A percentile compares a stretch with the other conserved stretches of the same genome.
These are phyloP conservation scores for Synergus umbraculus DNA, from an alignment of 2,888 invertebrate genomes.

Conservation along the genomic window DNA sequence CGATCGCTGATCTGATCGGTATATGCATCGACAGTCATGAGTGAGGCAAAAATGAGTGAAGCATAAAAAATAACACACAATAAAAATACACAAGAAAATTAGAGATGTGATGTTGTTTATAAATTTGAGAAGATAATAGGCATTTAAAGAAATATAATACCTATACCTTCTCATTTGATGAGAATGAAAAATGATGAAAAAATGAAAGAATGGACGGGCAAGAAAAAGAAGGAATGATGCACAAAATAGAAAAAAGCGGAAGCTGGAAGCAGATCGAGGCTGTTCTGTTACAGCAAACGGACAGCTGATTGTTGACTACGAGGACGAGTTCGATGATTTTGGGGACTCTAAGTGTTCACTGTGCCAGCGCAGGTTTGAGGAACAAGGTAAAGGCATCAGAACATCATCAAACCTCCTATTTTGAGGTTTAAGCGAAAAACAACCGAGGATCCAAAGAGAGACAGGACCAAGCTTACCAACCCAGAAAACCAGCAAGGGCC, in stretches of 20 bases:
- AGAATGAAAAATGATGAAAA: constrained; percentile 13
- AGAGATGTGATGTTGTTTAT: neutral
- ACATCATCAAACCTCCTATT: constrained; percentile 21
- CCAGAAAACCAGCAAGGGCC: constrained; percentile 52
- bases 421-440: constrained; percentile 46
- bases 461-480: constrained; percentile 75
- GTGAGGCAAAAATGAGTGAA: neutral
- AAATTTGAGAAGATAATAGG: neutral
- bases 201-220: constrained; percentile 46
- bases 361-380: constrained; percentile 88
- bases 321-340: constrained; percentile 78
- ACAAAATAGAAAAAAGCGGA: constrained; percentile 53
- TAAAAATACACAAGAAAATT: constrained; percentile 2
- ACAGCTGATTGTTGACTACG: constrained; percentile 83
- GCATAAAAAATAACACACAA: neutral
- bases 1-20: constrained; percentile 8
- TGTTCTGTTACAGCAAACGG: constrained; percentile 83
- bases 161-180: no score
- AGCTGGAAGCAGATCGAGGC: constrained; percentile 78
- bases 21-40: neutral
- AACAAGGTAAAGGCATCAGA: constrained; percentile 82
- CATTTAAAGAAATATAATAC: neutral
- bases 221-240: constrained; percentile 49
- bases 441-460: constrained; percentile 57
- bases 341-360: constrained; percentile 84